Percentiles rank a stretch among this genome's conserved stretches.
phyloP scores from a whole-genome alignment of 1,140 invertebrate species.

The Atta colombica region DNA sequence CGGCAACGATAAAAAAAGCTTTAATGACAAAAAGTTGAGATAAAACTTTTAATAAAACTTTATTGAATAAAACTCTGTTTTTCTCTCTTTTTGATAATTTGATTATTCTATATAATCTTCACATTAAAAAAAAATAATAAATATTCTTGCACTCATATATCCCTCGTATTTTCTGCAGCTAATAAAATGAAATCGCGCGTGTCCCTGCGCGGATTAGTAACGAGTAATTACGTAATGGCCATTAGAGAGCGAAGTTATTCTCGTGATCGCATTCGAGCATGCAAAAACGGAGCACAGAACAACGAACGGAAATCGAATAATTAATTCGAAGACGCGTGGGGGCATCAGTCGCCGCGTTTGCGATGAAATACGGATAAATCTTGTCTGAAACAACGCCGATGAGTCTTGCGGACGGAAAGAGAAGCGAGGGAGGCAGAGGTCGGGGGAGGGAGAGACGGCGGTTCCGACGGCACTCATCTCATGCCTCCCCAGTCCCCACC shows the following conservation, averaged over 20 bases:
- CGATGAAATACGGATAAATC: conserved; percentile 70
- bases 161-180: not conserved
- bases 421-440: not conserved
- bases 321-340: conserved; percentile 55
- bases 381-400: conserved; percentile 69
- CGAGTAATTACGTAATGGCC: conserved; percentile 25
- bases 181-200: not conserved
- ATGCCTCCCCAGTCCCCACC: conserved; percentile 77
- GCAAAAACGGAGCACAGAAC: conserved; percentile 31
- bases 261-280: conserved; percentile 5
- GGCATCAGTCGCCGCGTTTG: conserved; percentile 11
- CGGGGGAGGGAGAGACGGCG: conserved; percentile 35
- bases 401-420: conserved; percentile 61
- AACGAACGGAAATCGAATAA: conserved; percentile 58
- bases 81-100: not conserved
- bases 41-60: not conserved
- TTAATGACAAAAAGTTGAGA: not conserved
- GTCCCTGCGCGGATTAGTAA: conserved; percentile 12
- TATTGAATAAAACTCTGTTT: not conserved
- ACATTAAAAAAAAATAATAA: not conserved
- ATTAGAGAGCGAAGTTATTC: conserved; percentile 5
- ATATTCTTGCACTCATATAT: not conserved
- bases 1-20: not conserved
- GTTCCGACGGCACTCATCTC: conserved; percentile 72
- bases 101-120: not conserved